Evolutionary conservation across 1,140 invertebrate genomes (phyloP), one percentile per base, ranked within the genome.

Genomic region (Drosophila sproati): DNA sequence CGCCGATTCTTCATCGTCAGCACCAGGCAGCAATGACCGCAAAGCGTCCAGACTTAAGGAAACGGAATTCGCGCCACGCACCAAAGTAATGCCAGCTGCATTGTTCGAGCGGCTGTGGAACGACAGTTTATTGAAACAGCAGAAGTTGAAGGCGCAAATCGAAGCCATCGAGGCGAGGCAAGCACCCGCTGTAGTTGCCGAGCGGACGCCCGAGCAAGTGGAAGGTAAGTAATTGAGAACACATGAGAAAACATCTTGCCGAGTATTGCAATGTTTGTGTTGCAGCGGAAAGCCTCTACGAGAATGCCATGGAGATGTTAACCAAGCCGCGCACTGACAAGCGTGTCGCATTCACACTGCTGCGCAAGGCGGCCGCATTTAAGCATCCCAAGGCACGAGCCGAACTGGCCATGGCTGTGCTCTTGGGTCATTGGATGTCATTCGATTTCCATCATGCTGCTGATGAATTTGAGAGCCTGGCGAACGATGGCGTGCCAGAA

Each of bases 311-410:
- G 76, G 80, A 88, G 5, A 91, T 91, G 61, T 32, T 92, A 12
- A 54, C 62, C 4, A 88, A 91, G 29, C 86, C 86, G 1, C 77
- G 61, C 5, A 77, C 78, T 5, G 87, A 91, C 32, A 90, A 92
- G 43, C 66, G 78, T 5, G 78, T 91, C 3, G 90, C 81, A 1
- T 77, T 80, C 2, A 86, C 78, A 1, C 28, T 92, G 5, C 56
- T 92, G 1, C 75, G 71, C 0, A 90, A 91, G 64, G 97, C 98
- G 1, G 96, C 97, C 0, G 95, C 95, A 50, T 93, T 96, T 20
- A 97, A 97, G 39, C 97, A 98, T 91, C 93, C 93, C 4, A 95
- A 96, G 77, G 96, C 98, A 0, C 94, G 96, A 88, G 96, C 97
- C 62, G 95, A 96, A 91, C 89, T 98, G 5, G 98, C 97, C 0